Conservation (phyloP, 2,888 invertebrate species). For the Pherbina coryleti region DNA sequence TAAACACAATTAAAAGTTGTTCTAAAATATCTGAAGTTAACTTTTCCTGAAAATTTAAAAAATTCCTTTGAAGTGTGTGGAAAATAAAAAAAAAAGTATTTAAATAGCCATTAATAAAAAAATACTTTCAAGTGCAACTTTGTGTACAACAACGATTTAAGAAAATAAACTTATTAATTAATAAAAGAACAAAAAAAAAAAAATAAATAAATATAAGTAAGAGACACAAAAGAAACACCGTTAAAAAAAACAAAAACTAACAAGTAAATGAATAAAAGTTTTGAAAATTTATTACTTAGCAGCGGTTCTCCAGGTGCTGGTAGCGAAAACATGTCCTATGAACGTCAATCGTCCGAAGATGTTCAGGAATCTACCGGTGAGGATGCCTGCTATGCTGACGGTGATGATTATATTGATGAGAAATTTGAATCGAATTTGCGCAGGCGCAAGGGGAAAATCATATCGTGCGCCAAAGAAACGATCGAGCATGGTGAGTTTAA, state of each 20-base stretch:
- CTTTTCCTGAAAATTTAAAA: no score
- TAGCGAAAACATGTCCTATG: constrained; percentile 56
- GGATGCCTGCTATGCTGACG: constrained; percentile 58
- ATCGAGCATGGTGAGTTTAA: constrained; percentile 68
- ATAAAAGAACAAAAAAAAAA: neutral
- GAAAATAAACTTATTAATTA: no score
- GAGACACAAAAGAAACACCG: neutral
- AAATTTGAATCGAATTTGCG: constrained; percentile 69
- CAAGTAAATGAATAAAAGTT: constrained; percentile 65
- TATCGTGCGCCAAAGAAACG: constrained; percentile 70
- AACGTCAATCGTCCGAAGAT: constrained; percentile 66
- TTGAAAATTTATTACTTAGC: constrained; percentile 58
- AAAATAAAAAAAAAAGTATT: no score
- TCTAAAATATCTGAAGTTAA: no score
- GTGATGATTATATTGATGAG: constrained; percentile 64
- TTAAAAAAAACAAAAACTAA: neutral
- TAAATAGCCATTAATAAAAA: no score
- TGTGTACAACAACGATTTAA: no score
- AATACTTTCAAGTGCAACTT: no score
- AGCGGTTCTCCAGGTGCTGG: constrained; percentile 55
- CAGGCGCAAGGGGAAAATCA: constrained; percentile 69
- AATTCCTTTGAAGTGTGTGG: no score
- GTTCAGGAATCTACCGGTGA: constrained; percentile 62
- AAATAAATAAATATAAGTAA: neutral
- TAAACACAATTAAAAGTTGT: no score